Conservation (phyloP, 1,140 invertebrate genomes). For the Dryas iulia region DNA sequence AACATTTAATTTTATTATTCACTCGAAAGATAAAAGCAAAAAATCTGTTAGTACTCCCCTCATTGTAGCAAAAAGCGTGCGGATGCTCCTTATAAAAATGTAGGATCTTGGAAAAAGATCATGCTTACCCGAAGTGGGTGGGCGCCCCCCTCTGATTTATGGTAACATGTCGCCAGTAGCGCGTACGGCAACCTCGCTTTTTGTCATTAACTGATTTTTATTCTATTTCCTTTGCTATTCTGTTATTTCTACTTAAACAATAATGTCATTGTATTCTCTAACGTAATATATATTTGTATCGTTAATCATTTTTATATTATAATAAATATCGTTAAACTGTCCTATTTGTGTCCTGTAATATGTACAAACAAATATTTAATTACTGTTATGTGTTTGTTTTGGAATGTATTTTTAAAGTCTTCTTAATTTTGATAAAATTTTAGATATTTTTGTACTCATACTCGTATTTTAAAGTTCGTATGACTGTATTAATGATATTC, state of each 20-base stretch:
- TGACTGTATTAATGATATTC: no score
- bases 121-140: conserved; percentile 50
- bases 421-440: no score
- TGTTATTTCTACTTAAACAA: conserved; percentile 14
- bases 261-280: background rate
- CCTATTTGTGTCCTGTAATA: background rate
- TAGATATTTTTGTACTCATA: no score
- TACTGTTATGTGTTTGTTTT: background rate
- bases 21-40: conserved; percentile 18
- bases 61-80: conserved; percentile 23
- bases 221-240: conserved; percentile 50
- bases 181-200: conserved; percentile 62
- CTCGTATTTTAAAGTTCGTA: no score
- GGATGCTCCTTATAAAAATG: conserved; percentile 71
- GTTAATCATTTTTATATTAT: background rate
- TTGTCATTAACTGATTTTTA: conserved; percentile 77
- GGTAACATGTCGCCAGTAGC: conserved; percentile 70
- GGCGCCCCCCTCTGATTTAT: conserved; percentile 73
- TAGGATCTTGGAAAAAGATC: conserved; percentile 74
- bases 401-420: no score
- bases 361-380: background rate
- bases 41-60: conserved; percentile 11
- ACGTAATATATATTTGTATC: background rate
- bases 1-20: conserved; percentile 10
- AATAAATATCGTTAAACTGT: no score